Evolutionary conservation across 1,140 invertebrate species (phyloP).

Genomic region (Pemphigus obesinymphae): DNA sequence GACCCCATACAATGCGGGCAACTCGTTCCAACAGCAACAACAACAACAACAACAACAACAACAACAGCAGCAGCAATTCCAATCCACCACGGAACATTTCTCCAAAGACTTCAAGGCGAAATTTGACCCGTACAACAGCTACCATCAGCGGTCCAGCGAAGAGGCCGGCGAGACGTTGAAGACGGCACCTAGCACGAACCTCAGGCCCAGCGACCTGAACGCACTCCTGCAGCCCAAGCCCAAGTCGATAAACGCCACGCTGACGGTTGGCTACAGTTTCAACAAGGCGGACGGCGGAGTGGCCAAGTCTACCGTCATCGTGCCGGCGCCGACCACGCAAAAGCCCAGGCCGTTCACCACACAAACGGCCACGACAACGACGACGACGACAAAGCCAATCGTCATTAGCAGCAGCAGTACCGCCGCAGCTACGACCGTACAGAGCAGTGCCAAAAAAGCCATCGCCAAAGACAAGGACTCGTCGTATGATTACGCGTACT

Average conservation of each 20-base stretch:
- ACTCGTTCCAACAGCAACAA: neutral
- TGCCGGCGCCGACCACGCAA: conserved; percentile 38
- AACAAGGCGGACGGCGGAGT: conserved; percentile 28
- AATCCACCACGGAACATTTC: conserved; percentile 30
- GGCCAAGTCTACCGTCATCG: conserved; percentile 15
- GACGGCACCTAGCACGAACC: conserved; percentile 47
- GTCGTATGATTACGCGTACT: conserved; percentile 48
- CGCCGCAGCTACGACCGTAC: neutral
- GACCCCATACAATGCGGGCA: neutral
- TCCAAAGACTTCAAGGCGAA: conserved; percentile 42
- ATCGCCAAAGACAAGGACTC: conserved; percentile 43
- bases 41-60: too few species aligned
- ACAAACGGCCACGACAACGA: neutral
- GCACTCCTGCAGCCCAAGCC: conserved; percentile 44
- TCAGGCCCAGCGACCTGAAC: conserved; percentile 47
- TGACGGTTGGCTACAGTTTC: conserved; percentile 46
- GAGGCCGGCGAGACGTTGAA: conserved; percentile 47
- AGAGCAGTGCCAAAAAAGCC: conserved; percentile 7
- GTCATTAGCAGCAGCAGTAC: too few species aligned
- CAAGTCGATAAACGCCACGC: conserved; percentile 45
- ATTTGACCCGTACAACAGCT: conserved; percentile 43
- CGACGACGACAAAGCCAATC: too few species aligned
- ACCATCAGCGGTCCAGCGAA: conserved; percentile 40
- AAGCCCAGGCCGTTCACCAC: conserved; percentile 31
- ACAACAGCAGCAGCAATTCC: neutral